Evolutionary conservation across 2,888 invertebrate genomes (phyloP).

Genomic region (Aporophyla lueneburgensis): DNA sequence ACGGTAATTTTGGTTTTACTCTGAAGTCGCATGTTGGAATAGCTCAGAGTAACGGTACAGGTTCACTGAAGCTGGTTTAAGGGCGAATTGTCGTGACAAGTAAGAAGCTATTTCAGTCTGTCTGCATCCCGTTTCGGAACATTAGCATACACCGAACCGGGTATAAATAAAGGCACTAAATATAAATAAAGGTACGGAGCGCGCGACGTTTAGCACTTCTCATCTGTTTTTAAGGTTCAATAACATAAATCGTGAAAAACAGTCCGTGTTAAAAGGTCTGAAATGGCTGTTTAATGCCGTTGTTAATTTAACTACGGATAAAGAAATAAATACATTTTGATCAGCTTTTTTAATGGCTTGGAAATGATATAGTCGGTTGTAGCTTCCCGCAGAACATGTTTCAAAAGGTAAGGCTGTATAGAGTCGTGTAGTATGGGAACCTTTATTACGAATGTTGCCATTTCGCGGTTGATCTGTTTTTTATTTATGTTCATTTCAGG

Average conservation of each 20-base stretch:
- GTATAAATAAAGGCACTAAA: slow-evolving; percentile 73
- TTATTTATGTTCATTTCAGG: slow-evolving; percentile 74
- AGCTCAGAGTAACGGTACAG: slow-evolving; percentile 49
- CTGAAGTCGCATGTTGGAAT: slow-evolving; percentile 31
- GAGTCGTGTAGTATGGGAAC: slow-evolving; percentile 49
- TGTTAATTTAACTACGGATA: slow-evolving; percentile 54
- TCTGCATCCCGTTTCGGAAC: slow-evolving; percentile 75
- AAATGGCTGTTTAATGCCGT: slow-evolving; percentile 55
- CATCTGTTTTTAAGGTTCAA: slow-evolving; percentile 68
- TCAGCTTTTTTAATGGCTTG: slow-evolving; percentile 49
- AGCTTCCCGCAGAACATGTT: slow-evolving; percentile 43
- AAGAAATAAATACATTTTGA: slow-evolving; percentile 57
- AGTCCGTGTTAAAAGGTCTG: slow-evolving; percentile 50
- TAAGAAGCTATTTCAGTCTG: slow-evolving; percentile 75
- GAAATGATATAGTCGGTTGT: slow-evolving; percentile 41
- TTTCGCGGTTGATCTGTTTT: slow-evolving; percentile 71
- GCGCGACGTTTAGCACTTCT: slow-evolving; percentile 64
- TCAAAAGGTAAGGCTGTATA: slow-evolving; percentile 45
- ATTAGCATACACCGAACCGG: slow-evolving; percentile 71
- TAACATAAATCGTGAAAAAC: slow-evolving; percentile 65
- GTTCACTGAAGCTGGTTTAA: slow-evolving; percentile 67
- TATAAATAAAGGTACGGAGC: slow-evolving; percentile 68
- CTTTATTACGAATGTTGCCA: slow-evolving; percentile 62
- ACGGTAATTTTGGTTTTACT: slow-evolving; percentile 16
- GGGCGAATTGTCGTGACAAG: slow-evolving; percentile 77